phyloP scores from a whole-genome alignment of 2,888 invertebrate species.

The Amblyjoppa fuscipennis region DNA sequence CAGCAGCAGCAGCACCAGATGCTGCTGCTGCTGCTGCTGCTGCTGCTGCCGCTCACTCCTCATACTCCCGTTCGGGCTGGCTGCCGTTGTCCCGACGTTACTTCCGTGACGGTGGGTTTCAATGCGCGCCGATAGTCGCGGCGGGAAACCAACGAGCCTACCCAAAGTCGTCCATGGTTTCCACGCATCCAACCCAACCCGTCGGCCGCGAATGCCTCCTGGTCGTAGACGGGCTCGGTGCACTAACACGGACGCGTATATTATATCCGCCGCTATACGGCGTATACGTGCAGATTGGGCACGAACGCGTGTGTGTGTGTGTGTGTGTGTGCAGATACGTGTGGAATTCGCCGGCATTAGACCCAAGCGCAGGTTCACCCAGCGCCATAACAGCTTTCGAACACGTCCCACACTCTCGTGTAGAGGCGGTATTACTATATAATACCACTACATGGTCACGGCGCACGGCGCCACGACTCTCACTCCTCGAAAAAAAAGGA shows the following conservation, averaged over 20 bases:
- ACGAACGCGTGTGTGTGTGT: constrained; percentile 26
- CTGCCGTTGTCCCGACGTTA: constrained; percentile 84
- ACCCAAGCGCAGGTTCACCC: constrained; percentile 64
- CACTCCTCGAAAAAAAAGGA: constrained; percentile 81
- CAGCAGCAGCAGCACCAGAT: constrained; percentile 48
- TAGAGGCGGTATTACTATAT: constrained; percentile 43
- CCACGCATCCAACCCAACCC: constrained; percentile 81
- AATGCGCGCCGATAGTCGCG: constrained; percentile 85
- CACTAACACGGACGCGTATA: constrained; percentile 47
- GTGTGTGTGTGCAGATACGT: constrained; percentile 12
- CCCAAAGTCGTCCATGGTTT: constrained; percentile 84
- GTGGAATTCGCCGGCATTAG: constrained; percentile 47
- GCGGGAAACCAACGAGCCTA: constrained; percentile 84
- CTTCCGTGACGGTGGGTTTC: constrained; percentile 85
- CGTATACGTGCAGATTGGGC: constrained; percentile 36
- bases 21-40: constrained; percentile 51
- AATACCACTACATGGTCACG: constrained; percentile 38
- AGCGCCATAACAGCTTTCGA: constrained; percentile 52
- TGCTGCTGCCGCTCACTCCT: constrained; percentile 71
- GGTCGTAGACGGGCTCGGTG: constrained; percentile 60
- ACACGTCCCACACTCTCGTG: constrained; percentile 47
- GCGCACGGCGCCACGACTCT: constrained; percentile 55
- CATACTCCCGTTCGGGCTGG: constrained; percentile 78
- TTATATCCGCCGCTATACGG: constrained; percentile 55
- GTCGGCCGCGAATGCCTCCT: constrained; percentile 62